Evolutionary conservation across 2,888 invertebrate species (phyloP).

Genomic region (Candidula unifasciata): DNA sequence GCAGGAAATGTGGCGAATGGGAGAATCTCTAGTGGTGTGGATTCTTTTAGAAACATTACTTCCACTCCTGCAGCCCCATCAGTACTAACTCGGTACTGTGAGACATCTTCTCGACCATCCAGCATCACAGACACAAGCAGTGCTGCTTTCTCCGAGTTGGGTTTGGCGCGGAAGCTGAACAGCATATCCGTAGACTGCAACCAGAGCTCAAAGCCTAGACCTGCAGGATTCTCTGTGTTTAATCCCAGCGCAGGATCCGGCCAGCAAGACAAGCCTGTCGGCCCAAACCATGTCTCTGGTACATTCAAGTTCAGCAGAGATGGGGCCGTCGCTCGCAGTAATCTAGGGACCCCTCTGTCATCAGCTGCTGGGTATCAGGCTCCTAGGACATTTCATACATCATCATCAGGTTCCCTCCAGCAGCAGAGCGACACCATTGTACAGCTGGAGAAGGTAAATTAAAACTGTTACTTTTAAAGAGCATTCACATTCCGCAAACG

Average conservation of each 20-base stretch:
- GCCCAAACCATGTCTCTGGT: conserved; percentile 48
- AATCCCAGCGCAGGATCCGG: not conserved
- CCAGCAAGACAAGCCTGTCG: conserved; percentile 32
- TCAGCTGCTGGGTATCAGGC: conserved; percentile 44
- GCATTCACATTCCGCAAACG: no score
- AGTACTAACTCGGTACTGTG: conserved; percentile 39
- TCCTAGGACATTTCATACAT: conserved; percentile 46
- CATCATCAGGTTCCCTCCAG: conserved; percentile 27
- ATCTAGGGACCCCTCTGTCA: not conserved
- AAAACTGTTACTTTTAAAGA: not conserved
- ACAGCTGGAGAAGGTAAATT: conserved; percentile 65
- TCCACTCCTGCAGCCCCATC: conserved; percentile 48
- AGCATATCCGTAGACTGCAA: not conserved
- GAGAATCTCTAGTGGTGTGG: conserved; percentile 53
- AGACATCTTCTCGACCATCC: conserved; percentile 7
- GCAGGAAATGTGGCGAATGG: conserved; percentile 30
- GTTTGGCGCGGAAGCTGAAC: not conserved
- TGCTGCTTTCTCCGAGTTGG: not conserved
- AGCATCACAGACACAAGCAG: not conserved
- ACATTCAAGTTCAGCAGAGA: conserved; percentile 45
- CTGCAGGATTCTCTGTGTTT: conserved; percentile 42
- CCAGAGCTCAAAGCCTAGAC: conserved; percentile 19
- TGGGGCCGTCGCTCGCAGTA: conserved; percentile 1
- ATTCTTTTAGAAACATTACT: conserved; percentile 55
- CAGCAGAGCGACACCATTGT: conserved; percentile 58